Evolutionary conservation across 2,888 invertebrate genomes (phyloP), one percentile per base, ranked within the genome.

Genomic region (Nephrotoma appendiculata): DNA sequence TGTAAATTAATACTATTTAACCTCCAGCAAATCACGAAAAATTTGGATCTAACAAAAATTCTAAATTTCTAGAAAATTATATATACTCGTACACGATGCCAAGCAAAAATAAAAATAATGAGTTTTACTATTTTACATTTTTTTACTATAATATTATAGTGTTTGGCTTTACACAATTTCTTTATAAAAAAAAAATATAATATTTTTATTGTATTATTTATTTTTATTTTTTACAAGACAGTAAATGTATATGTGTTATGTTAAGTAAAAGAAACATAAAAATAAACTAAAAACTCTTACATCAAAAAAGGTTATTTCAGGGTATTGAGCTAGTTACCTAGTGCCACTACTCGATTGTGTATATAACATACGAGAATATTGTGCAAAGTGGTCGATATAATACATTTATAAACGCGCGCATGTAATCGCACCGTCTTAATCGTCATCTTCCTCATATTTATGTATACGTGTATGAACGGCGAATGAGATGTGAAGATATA

Each of bases 281-380:
- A 31, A 31, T 31, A 71, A 71, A 31, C 19, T 71, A 71, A 71
- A 42, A 84, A 42, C 41, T 84, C 84, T 84, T 84, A 45, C 85
- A 85, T 85, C 85, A 85, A 85, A 85, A 44, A 44, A 90, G 90
- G 90, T 90, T 90, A 90, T 89, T 90, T 88, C 87, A 89, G 90
- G 90, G 89, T 90, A 89, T 90, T 91, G 91, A 91, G 90, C 91
- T 90, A 91, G 90, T 91, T 91, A 91, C 91, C 91, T 90, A 91
- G 90, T 91, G 90, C 90, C 87, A 85, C 86, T 87, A 71, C 87
- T 86, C 88, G 86, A 87, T 86, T 87, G 71, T 71, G 31, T 71
- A 31, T 31, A 71, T 71, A 31, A 52, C 6, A 52, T 15, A 15
- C 7, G 11, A 31, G 31, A 31, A 31, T 71, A 71, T 31, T 71